A percentile compares a stretch with the other conserved stretches of the same genome.
Conservation (phyloP, 2,888 invertebrate species). For the Cryptophagus acutangulus region DNA sequence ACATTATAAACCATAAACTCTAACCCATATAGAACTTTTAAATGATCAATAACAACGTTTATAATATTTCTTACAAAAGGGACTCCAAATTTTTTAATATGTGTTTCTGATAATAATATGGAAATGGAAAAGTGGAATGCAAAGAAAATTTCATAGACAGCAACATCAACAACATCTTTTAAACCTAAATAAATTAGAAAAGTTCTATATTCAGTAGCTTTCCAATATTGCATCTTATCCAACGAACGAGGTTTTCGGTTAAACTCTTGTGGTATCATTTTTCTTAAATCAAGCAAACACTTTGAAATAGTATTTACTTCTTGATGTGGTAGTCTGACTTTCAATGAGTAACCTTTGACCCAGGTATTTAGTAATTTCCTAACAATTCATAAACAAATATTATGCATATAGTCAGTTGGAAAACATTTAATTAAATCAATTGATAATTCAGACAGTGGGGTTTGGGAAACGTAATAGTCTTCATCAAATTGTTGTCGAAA, state of each 20-base stretch:
- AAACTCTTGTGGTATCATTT: constrained; percentile 11
- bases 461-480: constrained; percentile 4
- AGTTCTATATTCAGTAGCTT: constrained; percentile 15
- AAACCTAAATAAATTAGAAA: constrained; percentile 17
- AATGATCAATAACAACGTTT: constrained; percentile 14
- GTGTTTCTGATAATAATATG: constrained; percentile 5
- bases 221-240: constrained; percentile 13
- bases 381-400: constrained; percentile 10
- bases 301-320: constrained; percentile 12
- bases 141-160: constrained; percentile 12
- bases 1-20: constrained; percentile 12
- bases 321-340: constrained; percentile 11
- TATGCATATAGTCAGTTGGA: constrained; percentile 10
- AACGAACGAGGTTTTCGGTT: constrained; percentile 14
- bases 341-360: constrained; percentile 12
- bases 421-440: constrained; percentile 6
- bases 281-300: constrained; percentile 13
- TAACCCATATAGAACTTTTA: constrained; percentile 10
- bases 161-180: constrained; percentile 12
- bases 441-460: constrained; percentile 2
- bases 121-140: constrained; percentile 10
- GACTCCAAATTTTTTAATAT: constrained; percentile 7
- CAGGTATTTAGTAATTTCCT: constrained; percentile 16
- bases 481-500: background rate
- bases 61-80: constrained; percentile 10